Evolutionary conservation across 2,113 vertebrate genomes (phyloP).

Genomic region (Helogale parvula): DNA sequence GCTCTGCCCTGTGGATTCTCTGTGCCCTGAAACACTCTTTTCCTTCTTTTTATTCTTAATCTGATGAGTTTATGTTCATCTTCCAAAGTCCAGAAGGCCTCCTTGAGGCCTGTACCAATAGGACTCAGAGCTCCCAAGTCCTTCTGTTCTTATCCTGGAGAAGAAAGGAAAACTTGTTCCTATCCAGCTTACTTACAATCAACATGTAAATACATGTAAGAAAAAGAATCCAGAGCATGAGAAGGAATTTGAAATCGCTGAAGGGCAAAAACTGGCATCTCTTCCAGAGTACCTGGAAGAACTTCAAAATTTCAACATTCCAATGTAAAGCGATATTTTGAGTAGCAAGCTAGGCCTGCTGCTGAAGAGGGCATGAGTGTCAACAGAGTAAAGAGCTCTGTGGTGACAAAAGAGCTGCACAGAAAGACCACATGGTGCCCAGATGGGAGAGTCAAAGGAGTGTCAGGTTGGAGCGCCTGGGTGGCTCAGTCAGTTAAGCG

Average conservation of each 20-base stretch:
- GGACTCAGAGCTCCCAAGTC: not conserved
- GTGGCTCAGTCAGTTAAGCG: too few relatives aligned
- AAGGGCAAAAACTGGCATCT: not conserved
- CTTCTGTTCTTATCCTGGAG: not conserved
- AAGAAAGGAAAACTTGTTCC: not conserved
- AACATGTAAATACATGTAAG: not conserved
- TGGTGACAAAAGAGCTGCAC: not conserved
- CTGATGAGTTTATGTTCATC: not conserved
- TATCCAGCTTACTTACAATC: not conserved
- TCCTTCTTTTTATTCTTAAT: not conserved
- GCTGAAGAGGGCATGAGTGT: not conserved
- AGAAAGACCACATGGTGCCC: not conserved
- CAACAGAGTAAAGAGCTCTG: not conserved
- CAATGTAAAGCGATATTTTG: not conserved
- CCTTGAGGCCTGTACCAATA: not conserved
- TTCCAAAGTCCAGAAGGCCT: not conserved
- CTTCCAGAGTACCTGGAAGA: not conserved
- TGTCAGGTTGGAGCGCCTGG: too few relatives aligned
- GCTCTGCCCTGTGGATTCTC: not conserved
- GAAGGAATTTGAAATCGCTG: not conserved
- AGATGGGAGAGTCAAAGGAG: not conserved
- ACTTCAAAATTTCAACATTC: not conserved
- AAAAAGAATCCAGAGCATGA: constrained; percentile 13
- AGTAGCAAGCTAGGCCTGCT: not conserved
- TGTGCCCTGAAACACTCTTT: not conserved